phyloP scores from a whole-genome alignment of 2,888 invertebrate genomes.

The Molanna angustata region DNA sequence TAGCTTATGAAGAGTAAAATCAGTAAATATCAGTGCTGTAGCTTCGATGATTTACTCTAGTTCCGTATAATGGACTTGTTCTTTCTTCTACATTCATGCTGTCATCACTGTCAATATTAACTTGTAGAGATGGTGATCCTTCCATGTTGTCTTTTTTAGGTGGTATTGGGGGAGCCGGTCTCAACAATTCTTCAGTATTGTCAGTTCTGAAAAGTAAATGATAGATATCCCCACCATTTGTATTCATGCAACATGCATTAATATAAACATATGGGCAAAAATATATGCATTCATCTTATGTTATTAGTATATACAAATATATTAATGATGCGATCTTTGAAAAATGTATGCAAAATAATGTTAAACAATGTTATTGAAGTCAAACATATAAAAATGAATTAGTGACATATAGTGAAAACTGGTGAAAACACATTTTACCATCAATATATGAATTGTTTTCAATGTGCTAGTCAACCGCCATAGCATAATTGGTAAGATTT shows the following conservation, averaged over 20 bases:
- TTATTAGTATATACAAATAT: no score
- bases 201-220: slow-evolving; percentile 23
- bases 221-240: slow-evolving; percentile 27
- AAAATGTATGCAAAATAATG: no score
- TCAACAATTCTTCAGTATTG: slow-evolving; percentile 14
- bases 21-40: slow-evolving; percentile 30
- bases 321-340: no score
- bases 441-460: no score
- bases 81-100: slow-evolving; percentile 19
- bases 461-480: no score
- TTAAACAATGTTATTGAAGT: no score
- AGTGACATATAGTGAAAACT: no score
- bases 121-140: slow-evolving; percentile 8
- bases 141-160: not conserved
- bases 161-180: slow-evolving; percentile 8
- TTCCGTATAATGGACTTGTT: not conserved
- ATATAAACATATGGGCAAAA: slow-evolving; percentile 7
- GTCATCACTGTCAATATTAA: slow-evolving; percentile 24
- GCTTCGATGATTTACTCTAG: slow-evolving; percentile 10
- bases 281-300: not conserved
- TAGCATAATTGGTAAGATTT: no score
- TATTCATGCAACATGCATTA: slow-evolving; percentile 31
- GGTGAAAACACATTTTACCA: no score
- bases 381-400: no score
- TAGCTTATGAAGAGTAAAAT: no score